These are phyloP conservation scores for Drosophila parabipectinata DNA, from an alignment of 1,140 invertebrate genomes.

Conservation along the genomic window DNA sequence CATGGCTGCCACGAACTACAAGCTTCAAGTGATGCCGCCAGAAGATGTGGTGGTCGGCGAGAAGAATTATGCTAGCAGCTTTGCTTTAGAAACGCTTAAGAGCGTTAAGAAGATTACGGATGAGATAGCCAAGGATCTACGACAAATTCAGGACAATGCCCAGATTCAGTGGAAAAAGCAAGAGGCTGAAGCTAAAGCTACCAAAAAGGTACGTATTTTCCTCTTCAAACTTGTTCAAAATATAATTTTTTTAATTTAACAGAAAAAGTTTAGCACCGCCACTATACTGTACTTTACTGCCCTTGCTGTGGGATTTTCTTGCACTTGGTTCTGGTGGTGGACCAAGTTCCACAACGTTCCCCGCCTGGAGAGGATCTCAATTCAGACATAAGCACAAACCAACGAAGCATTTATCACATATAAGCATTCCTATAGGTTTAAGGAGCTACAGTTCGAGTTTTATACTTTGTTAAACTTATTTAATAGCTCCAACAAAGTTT, in stretches of 20 bases:
- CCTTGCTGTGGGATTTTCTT: slow-evolving; percentile 52
- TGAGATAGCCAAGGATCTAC: slow-evolving; percentile 63
- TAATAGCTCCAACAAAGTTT: slow-evolving; percentile 5
- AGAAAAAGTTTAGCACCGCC: slow-evolving; percentile 50
- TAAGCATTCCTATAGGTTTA: slow-evolving; percentile 6
- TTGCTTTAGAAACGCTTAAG: slow-evolving; percentile 69
- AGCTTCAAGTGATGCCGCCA: slow-evolving; percentile 66
- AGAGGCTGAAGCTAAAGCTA: slow-evolving; percentile 11
- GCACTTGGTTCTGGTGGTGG: slow-evolving; percentile 73
- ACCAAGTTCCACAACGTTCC: slow-evolving; percentile 38
- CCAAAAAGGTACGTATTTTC: slow-evolving; percentile 27
- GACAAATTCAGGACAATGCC: slow-evolving; percentile 45
- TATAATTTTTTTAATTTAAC: slow-evolving; percentile 1
- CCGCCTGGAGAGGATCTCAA: slow-evolving; percentile 43
- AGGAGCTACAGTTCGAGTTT: slow-evolving; percentile 11
- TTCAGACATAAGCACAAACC: slow-evolving; percentile 35
- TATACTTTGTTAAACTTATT: slow-evolving; percentile 4
- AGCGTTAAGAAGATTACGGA: slow-evolving; percentile 63
- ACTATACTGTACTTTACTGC: slow-evolving; percentile 47
- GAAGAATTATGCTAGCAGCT: slow-evolving; percentile 76
- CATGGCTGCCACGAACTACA: slow-evolving; percentile 72
- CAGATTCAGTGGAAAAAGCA: slow-evolving; percentile 49
- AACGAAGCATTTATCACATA: slow-evolving; percentile 36
- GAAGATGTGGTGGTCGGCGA: slow-evolving; percentile 80
- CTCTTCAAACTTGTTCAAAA: background rate